These are phyloP conservation scores for Dipodomys spectabilis DNA, from an alignment of 2,113 vertebrate species.

Conservation along the genomic window DNA sequence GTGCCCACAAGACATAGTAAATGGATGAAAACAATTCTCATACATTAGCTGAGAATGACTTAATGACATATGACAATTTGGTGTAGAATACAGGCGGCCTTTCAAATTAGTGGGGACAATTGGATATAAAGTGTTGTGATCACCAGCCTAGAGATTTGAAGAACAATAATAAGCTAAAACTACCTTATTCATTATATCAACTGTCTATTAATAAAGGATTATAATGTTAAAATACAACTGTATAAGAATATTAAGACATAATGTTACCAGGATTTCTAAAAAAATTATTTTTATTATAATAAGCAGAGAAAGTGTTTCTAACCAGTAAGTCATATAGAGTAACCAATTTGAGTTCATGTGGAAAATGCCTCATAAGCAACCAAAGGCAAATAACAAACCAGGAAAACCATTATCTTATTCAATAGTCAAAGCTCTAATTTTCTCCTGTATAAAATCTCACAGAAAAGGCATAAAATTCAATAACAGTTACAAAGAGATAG, in stretches of 20 bases:
- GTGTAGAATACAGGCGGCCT: neutral
- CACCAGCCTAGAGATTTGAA: neutral
- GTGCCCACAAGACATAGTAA: neutral
- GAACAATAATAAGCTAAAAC: neutral
- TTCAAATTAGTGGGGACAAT: neutral
- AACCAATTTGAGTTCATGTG: neutral
- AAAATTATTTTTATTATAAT: neutral
- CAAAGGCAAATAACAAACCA: neutral
- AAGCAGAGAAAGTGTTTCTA: neutral
- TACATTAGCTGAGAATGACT: neutral
- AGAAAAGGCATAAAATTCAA: neutral
- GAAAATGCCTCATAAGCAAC: neutral
- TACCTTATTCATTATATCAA: neutral
- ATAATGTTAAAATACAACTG: neutral
- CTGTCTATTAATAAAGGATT: neutral
- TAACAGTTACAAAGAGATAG: conserved; percentile 13
- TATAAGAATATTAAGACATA: conserved; percentile 6
- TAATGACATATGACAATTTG: neutral
- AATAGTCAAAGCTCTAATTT: neutral
- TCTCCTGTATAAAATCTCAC: conserved; percentile 11
- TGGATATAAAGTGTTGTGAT: neutral
- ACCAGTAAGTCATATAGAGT: neutral
- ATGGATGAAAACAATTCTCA: neutral
- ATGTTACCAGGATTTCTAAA: neutral
- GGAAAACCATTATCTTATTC: neutral